phyloP scores from a whole-genome alignment of 2,888 invertebrate genomes.

The Drosophila prostipennis region DNA sequence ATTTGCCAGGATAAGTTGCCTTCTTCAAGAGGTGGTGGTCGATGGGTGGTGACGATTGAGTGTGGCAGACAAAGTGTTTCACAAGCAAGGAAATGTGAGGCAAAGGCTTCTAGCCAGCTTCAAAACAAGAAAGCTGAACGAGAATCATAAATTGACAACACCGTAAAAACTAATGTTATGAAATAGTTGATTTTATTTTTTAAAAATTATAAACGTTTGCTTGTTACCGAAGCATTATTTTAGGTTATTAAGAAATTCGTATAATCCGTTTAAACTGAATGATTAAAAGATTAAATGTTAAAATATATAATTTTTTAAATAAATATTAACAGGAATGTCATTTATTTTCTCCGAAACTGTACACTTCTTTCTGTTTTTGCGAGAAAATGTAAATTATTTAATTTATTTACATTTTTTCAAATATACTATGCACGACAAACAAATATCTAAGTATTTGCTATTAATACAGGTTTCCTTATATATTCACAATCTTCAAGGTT shows the following conservation, averaged over 20 bases:
- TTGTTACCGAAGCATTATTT: not conserved
- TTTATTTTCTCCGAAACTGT: too few species aligned
- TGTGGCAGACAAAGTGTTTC: not conserved
- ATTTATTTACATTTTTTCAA: too few species aligned
- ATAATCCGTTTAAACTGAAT: too few species aligned
- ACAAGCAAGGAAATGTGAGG: not conserved
- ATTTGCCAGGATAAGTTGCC: conserved; percentile 3
- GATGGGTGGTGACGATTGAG: not conserved
- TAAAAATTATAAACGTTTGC: not conserved
- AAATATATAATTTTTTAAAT: too few species aligned
- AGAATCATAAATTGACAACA: not conserved
- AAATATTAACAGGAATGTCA: too few species aligned
- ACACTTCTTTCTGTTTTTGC: too few species aligned
- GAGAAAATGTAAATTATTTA: too few species aligned
- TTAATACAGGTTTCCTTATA: too few species aligned
- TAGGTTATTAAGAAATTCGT: not conserved
- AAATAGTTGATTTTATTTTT: not conserved
- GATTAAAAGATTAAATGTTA: too few species aligned
- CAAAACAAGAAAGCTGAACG: not conserved
- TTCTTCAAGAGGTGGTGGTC: not conserved
- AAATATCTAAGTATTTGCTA: too few species aligned
- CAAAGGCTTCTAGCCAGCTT: not conserved
- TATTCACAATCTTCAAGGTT: too few species aligned
- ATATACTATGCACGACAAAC: too few species aligned
- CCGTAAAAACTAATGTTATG: not conserved